A percentile compares a stretch with the other conserved stretches of the same genome.
phyloP scores from a whole-genome alignment of 2,797 vertebrate species.

The Amphiprion clarkii region DNA sequence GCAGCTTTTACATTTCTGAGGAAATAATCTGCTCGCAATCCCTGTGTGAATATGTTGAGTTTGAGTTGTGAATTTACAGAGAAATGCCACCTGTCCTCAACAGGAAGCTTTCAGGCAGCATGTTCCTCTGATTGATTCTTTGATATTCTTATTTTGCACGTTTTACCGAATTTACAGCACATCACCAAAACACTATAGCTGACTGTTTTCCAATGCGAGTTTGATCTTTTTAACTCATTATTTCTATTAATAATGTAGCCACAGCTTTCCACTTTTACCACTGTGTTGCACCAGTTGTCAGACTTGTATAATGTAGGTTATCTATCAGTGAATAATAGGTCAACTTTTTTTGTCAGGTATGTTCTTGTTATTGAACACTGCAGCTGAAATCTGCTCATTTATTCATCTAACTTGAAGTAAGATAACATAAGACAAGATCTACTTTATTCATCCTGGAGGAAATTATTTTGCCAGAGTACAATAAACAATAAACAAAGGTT shows the following conservation, averaged over 20 bases:
- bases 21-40: constrained; percentile 46
- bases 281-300: neutral
- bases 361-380: neutral
- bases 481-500: too few species aligned
- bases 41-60: constrained; percentile 11
- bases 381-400: neutral
- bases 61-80: constrained; percentile 30
- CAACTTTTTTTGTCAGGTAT: neutral
- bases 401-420: too few species aligned
- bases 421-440: too few species aligned
- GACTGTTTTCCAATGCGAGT: neutral
- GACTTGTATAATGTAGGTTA: too few species aligned
- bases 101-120: constrained; percentile 46
- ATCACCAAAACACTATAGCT: neutral
- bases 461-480: too few species aligned
- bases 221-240: neutral
- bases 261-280: neutral
- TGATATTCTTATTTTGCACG: neutral
- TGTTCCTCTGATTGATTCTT: neutral
- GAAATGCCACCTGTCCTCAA: constrained; percentile 34
- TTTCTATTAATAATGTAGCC: neutral
- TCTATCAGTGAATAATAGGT: neutral
- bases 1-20: constrained; percentile 41
- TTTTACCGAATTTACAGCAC: neutral
- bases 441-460: too few species aligned